Base-by-base conservation (phyloP, 2,113 vertebrate species). In the Heloderma charlesbogerti region DNA sequence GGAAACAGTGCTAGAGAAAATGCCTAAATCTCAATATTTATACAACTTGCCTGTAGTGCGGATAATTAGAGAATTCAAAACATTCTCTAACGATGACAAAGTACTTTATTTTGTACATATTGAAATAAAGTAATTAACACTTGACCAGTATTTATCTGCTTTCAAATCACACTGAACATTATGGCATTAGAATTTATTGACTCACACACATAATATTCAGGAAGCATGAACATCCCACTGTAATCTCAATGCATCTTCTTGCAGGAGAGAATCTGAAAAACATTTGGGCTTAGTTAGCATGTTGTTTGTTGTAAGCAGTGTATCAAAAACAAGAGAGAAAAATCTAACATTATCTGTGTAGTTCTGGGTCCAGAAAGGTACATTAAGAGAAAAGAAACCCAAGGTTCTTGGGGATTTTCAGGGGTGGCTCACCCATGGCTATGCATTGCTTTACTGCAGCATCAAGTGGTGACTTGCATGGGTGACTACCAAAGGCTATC, bases 41-140 rank as follows among this genome's bases (percentile, higher is more conserved):
- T 94, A 89, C 83, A 94, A 96, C 80, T 40, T 94, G 92, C 90
- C 88, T 92, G 91, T 97, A 92, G 85, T 92, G 86, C 27, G 92
- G 93, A 93, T 96, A 96, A 96, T 88, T 92, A 96, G 81, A 95
- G 83, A 95, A 95, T 95, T 96, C 86, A 94, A 89, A 89, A 66
- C 92, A 48, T 95, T 84, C 90, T 96, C 94, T 97, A 96, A 96
- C 97, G 93, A 94, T 90, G 96, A 94, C 93, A 88, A 96, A 97
- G 95, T 96, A 90, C 85, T 83, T 90, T 94, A 97, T 97, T 96
- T 93, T 96, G 96, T 96, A 97, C 97, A 97, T 96, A 97, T 95
- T 96, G 94, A 97, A 96, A 97, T 94, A 95, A 96, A 85, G 83
- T 94, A 94, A 95, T 97, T 96, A 96, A 96, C 92, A 40, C 90